Conservation (phyloP, 2,888 invertebrate species). For the Melipona beecheii region DNA sequence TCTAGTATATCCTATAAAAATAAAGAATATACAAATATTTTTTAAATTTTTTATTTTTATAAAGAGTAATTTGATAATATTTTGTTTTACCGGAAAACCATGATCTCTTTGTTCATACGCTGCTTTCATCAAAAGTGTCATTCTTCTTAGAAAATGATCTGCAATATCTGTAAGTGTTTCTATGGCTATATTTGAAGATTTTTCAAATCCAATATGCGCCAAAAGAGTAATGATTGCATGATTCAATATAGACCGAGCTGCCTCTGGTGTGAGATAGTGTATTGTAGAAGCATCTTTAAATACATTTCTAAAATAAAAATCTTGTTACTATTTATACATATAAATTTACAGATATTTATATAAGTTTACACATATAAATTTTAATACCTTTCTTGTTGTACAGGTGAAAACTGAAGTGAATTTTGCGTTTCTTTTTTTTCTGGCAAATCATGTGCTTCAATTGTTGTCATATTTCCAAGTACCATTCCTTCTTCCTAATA, state of each 20-base stretch:
- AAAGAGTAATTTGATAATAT: not conserved
- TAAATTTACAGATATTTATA: not conserved
- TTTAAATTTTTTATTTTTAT: not conserved
- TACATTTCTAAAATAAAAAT: constrained; percentile 64
- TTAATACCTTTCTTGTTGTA: constrained; percentile 54
- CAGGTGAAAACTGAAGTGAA: constrained; percentile 65
- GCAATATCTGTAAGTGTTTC: constrained; percentile 85
- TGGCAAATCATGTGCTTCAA: constrained; percentile 57
- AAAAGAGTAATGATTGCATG: constrained; percentile 85
- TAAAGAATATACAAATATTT: not conserved
- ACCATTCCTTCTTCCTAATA: constrained; percentile 79
- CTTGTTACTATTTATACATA: not conserved
- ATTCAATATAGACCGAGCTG: constrained; percentile 80
- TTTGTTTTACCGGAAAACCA: constrained; percentile 85
- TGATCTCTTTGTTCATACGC: constrained; percentile 85
- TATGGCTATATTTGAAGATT: constrained; percentile 84
- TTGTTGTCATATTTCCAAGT: constrained; percentile 74
- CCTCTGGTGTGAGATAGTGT: constrained; percentile 74
- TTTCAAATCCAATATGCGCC: constrained; percentile 86
- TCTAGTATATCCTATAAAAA: constrained; percentile 86
- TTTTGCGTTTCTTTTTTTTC: constrained; percentile 56
- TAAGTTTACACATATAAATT: not conserved
- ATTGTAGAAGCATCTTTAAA: constrained; percentile 69
- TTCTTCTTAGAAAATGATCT: constrained; percentile 84
- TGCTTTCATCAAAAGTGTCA: constrained; percentile 84